Percentiles rank a stretch among this genome's conserved stretches.
Conservation (phyloP, 2,797 vertebrate genomes). For the Melanotaenia maccullochi region DNA sequence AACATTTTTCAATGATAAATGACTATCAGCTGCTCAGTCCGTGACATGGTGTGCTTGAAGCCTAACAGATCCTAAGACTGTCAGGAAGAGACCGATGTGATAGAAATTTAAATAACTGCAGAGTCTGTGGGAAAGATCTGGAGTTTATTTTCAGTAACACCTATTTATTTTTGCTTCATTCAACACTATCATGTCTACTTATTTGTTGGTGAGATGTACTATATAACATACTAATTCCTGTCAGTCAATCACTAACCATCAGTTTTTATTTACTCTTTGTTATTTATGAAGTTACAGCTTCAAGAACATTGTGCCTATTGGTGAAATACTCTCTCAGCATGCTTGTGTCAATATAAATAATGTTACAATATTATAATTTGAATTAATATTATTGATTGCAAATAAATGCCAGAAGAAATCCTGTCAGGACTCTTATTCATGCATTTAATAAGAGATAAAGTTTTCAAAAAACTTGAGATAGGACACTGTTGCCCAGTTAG, state of each 20-base stretch:
- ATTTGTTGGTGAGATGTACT: background rate
- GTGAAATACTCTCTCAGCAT: too few species aligned
- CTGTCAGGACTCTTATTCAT: background rate
- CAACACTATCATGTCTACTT: background rate
- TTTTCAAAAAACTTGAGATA: background rate
- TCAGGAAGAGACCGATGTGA: constrained; percentile 6
- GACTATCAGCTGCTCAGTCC: background rate
- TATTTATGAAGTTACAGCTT: too few species aligned
- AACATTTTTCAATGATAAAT: background rate
- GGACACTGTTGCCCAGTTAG: constrained; percentile 3
- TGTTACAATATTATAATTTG: too few species aligned
- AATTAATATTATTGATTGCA: too few species aligned
- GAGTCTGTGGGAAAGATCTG: constrained; percentile 10
- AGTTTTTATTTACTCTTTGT: too few species aligned
- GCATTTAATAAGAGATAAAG: background rate
- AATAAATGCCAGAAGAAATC: too few species aligned
- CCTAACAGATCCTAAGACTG: background rate
- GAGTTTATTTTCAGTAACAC: background rate
- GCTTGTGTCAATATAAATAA: too few species aligned
- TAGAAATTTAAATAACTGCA: constrained; percentile 10
- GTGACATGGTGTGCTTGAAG: background rate
- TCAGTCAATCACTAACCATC: background rate
- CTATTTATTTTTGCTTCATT: background rate
- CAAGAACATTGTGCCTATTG: too few species aligned
- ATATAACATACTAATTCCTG: background rate